Percentiles rank a stretch among this genome's conserved stretches.
These are phyloP conservation scores for Acleris literana DNA, from an alignment of 2,888 invertebrate species.

Conservation along the genomic window DNA sequence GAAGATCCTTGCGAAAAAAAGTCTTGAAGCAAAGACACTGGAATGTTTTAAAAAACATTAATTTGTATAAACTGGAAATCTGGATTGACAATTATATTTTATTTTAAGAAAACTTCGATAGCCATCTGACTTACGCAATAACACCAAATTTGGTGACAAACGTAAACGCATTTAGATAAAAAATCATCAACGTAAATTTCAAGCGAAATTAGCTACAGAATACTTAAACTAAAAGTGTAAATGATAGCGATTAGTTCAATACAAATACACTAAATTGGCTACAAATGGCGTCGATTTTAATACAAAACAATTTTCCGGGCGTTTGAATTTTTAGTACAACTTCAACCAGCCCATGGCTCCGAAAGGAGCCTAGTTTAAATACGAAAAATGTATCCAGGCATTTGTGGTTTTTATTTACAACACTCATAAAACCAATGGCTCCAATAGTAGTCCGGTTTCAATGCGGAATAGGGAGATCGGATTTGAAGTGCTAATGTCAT, in stretches of 20 bases:
- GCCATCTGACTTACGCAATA: constrained; percentile 8
- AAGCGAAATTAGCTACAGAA: not conserved
- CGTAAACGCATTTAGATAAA: constrained; percentile 1
- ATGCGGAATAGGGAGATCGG: constrained; percentile 2
- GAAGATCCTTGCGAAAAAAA: not conserved
- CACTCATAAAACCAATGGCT: not conserved
- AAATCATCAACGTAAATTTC: constrained; percentile 8
- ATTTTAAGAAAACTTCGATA: not conserved
- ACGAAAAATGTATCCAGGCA: not conserved
- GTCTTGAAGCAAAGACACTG: not conserved
- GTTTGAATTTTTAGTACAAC: not conserved
- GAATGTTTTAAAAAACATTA: not conserved
- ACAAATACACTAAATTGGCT: not conserved
- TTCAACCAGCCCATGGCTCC: not conserved
- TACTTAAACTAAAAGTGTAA: constrained; percentile 1
- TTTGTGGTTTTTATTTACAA: too few relatives aligned
- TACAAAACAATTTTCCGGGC: not conserved
- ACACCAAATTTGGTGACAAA: not conserved
- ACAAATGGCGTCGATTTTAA: not conserved
- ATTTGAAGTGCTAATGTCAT: constrained; percentile 31
- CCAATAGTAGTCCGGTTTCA: not conserved
- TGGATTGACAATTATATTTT: not conserved
- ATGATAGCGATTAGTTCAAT: constrained; percentile 7
- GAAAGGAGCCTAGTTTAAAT: constrained; percentile 1
- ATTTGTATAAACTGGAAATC: not conserved